A percentile compares a stretch with the other conserved stretches of the same genome.
Evolutionary conservation across 2,888 invertebrate species (phyloP).

Genomic region (Sussaba pulchella): DNA sequence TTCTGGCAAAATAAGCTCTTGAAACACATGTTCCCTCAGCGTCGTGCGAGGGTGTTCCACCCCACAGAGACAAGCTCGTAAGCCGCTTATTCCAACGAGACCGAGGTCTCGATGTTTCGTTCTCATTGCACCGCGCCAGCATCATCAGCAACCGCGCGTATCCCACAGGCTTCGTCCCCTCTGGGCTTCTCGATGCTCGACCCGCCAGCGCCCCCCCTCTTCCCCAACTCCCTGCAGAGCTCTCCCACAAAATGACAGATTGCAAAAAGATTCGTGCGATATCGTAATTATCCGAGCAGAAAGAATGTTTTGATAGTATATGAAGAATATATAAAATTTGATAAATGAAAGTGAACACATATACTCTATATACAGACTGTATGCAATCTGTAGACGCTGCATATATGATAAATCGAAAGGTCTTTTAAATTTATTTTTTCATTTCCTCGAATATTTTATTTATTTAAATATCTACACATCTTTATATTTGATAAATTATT

Average conservation of each 20-base stretch:
- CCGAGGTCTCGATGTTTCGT: conserved; percentile 9
- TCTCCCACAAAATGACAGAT: conserved; percentile 11
- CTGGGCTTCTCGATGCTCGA: not conserved
- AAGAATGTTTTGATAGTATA: conserved; percentile 6
- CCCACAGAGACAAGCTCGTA: not conserved
- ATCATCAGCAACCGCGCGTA: conserved; percentile 14
- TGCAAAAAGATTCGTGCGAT: not conserved
- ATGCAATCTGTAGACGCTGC: no score
- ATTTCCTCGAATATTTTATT: no score
- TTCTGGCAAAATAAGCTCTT: not conserved
- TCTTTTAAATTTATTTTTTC: no score
- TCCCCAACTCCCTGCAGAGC: not conserved
- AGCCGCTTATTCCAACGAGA: conserved; percentile 20
- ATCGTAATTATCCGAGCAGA: not conserved
- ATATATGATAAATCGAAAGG: no score
- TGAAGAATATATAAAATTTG: no score
- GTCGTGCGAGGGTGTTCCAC: conserved; percentile 8
- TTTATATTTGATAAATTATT: no score
- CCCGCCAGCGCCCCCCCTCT: conserved; percentile 3
- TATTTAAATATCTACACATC: no score
- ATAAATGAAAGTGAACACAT: no score
- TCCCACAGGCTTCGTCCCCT: not conserved
- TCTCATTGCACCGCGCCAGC: conserved; percentile 14
- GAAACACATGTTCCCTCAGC: conserved; percentile 10
- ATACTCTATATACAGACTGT: no score